These are phyloP conservation scores for Heterodera carotae DNA, from an alignment of 1,140 invertebrate genomes.

Conservation along the genomic window DNA sequence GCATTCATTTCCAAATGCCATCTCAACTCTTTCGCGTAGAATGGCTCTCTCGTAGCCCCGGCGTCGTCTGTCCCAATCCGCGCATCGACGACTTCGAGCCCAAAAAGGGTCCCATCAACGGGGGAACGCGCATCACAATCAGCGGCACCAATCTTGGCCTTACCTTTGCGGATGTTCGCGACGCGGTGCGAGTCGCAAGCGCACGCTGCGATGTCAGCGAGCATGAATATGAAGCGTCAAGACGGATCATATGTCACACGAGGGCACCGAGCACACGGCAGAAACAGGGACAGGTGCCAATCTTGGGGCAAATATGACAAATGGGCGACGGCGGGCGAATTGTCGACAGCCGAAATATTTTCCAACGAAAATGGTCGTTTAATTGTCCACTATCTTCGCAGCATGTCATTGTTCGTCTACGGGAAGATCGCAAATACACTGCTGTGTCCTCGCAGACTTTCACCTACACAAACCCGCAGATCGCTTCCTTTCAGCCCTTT, in stretches of 20 bases:
- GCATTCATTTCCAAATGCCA: too few species aligned
- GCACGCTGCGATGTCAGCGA: slow-evolving; percentile 83
- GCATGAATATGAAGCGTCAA: slow-evolving; percentile 53
- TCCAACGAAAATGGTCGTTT: neutral
- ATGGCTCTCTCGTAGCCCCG: slow-evolving; percentile 37
- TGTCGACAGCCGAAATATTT: neutral
- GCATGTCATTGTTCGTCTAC: slow-evolving; percentile 46
- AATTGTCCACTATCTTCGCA: slow-evolving; percentile 8
- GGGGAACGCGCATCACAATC: slow-evolving; percentile 88
- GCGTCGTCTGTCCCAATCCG: slow-evolving; percentile 57
- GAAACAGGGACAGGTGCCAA: slow-evolving; percentile 48
- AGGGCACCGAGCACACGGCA: slow-evolving; percentile 52
- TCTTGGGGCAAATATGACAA: neutral
- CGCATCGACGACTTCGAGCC: slow-evolving; percentile 76
- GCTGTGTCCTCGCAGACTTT: slow-evolving; percentile 57
- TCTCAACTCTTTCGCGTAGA: neutral
- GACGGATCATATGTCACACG: slow-evolving; percentile 59
- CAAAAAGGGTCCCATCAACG: slow-evolving; percentile 88
- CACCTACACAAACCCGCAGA: slow-evolving; percentile 58
- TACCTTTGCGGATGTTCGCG: slow-evolving; percentile 81
- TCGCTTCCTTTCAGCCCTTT: slow-evolving; percentile 74
- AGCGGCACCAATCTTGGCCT: slow-evolving; percentile 92
- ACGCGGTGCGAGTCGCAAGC: slow-evolving; percentile 86
- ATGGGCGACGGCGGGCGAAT: too few species aligned
- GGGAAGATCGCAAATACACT: slow-evolving; percentile 51